Percentiles rank a stretch among this genome's conserved stretches.
phyloP scores from a whole-genome alignment of 2,113 vertebrate genomes.

The Microtus oregoni region DNA sequence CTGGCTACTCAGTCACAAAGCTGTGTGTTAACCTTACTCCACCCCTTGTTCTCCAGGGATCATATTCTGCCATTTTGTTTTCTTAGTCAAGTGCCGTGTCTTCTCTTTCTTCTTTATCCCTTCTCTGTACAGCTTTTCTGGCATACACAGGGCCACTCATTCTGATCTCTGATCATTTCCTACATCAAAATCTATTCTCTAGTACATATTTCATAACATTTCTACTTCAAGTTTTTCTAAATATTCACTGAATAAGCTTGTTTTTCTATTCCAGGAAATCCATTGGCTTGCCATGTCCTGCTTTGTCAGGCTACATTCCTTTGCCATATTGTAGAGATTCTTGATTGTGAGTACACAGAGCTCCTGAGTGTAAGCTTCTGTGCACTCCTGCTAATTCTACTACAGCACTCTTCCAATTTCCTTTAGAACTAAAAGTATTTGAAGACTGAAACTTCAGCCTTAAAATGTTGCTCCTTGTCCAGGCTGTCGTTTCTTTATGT shows the following conservation, averaged over 20 bases:
- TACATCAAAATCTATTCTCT: background rate
- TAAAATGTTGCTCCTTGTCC: slow-evolving; percentile 6
- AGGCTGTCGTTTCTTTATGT: background rate
- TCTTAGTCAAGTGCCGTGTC: background rate
- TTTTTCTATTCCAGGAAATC: background rate
- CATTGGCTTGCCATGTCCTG: background rate
- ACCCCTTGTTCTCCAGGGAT: rapidly evolving
- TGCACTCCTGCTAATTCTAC: background rate
- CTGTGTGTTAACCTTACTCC: background rate
- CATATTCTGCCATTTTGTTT: background rate
- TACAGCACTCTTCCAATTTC: background rate
- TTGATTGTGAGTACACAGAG: background rate
- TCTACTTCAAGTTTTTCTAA: background rate
- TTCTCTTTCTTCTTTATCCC: background rate
- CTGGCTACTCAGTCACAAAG: background rate
- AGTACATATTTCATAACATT: background rate
- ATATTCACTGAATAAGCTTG: background rate
- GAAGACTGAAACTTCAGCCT: background rate
- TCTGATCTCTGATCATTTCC: background rate
- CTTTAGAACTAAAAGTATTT: background rate
- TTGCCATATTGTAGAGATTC: background rate
- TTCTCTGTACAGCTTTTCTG: background rate
- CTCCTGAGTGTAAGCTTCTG: background rate
- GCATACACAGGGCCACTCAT: too few species aligned
- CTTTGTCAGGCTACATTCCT: background rate